These are phyloP conservation scores for Eubasilissa splendida DNA, from an alignment of 2,888 invertebrate species.

Conservation along the genomic window DNA sequence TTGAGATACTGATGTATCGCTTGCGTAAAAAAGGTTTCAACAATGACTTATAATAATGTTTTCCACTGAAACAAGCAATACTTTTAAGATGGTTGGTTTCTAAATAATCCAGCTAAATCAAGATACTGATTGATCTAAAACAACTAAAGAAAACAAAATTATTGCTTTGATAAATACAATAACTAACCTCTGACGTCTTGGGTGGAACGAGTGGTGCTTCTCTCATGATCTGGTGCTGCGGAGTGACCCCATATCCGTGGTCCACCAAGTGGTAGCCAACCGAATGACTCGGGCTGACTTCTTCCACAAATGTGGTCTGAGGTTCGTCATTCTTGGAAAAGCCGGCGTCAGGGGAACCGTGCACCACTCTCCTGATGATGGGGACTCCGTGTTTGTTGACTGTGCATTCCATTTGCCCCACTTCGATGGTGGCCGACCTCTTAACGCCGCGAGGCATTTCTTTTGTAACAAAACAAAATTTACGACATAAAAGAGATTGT, in stretches of 20 bases:
- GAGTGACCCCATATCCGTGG: constrained; percentile 90
- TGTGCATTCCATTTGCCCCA: constrained; percentile 72
- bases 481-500: constrained; percentile 25
- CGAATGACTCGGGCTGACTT: constrained; percentile 70
- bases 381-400: constrained; percentile 60
- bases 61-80: too few species aligned
- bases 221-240: constrained; percentile 78
- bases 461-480: constrained; percentile 17
- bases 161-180: background rate
- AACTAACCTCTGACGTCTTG: constrained; percentile 72
- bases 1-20: too few species aligned
- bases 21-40: too few species aligned
- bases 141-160: too few species aligned
- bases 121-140: too few species aligned
- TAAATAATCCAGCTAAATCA: too few species aligned
- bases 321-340: constrained; percentile 64
- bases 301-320: constrained; percentile 70
- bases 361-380: constrained; percentile 46
- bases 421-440: constrained; percentile 70
- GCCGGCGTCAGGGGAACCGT: constrained; percentile 57
- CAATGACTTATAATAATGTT: too few species aligned
- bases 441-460: constrained; percentile 76
- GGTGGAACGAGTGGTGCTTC: constrained; percentile 73
- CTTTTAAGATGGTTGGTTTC: too few species aligned
- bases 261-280: constrained; percentile 86